Conservation (phyloP, 1,140 invertebrate genomes). For the Sweltsa coloradensis region DNA sequence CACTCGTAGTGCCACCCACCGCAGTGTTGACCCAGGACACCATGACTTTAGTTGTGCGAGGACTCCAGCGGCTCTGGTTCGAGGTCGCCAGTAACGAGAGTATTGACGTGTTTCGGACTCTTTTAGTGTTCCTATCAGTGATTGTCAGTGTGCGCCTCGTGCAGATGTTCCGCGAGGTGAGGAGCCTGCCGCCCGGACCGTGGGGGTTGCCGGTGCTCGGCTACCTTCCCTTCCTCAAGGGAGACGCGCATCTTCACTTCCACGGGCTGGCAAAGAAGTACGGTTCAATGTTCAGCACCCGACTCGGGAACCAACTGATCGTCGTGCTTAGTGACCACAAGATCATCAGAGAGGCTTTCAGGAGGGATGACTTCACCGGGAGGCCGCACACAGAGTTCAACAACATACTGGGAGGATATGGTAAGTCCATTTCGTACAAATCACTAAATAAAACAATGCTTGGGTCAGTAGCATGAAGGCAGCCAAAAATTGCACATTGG, state of each 20-base stretch:
- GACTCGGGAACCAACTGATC: conserved; percentile 64
- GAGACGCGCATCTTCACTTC: conserved; percentile 64
- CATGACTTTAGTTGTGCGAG: background rate
- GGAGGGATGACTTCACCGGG: conserved; percentile 71
- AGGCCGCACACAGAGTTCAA: conserved; percentile 72
- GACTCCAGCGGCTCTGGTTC: background rate
- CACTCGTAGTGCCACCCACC: background rate
- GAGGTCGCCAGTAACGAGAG: background rate
- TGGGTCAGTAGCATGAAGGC: too few relatives aligned
- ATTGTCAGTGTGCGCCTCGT: conserved; percentile 32
- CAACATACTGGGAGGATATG: conserved; percentile 76
- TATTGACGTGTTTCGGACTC: background rate
- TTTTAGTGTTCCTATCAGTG: conserved; percentile 41
- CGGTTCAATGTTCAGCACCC: conserved; percentile 68
- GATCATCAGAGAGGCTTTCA: conserved; percentile 70
- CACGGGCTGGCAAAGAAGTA: conserved; percentile 59
- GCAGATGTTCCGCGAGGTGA: conserved; percentile 39
- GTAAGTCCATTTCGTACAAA: conserved; percentile 47
- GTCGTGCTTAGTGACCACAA: conserved; percentile 77
- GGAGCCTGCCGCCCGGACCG: conserved; percentile 66
- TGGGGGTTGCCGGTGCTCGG: conserved; percentile 72
- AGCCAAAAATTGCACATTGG: too few relatives aligned
- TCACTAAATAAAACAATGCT: too few relatives aligned
- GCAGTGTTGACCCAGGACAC: background rate
- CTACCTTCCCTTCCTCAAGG: conserved; percentile 65